A percentile compares a stretch with the other conserved stretches of the same genome.
Conservation (phyloP, 1,140 invertebrate genomes). For the Drosophila ficusphila region DNA sequence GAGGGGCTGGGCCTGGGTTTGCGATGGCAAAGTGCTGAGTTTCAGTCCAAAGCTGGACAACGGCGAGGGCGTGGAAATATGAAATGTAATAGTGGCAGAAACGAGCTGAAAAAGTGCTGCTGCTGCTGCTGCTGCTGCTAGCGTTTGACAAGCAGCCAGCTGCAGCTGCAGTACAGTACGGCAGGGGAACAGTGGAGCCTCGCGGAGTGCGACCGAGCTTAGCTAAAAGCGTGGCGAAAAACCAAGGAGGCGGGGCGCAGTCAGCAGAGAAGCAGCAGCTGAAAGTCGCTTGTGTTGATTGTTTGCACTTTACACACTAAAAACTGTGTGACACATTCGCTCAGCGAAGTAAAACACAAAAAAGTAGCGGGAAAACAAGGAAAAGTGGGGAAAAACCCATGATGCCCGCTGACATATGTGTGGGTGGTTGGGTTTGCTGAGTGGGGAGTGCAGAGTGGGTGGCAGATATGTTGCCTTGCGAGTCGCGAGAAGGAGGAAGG, state of each 20-base stretch:
- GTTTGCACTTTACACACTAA: conserved; percentile 78
- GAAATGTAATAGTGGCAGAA: conserved; percentile 78
- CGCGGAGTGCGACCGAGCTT: conserved; percentile 44
- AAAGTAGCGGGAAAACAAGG: conserved; percentile 1
- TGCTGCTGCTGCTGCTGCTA: too few species aligned
- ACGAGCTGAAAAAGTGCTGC: conserved; percentile 70
- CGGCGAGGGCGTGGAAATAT: conserved; percentile 61
- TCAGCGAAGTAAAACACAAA: conserved; percentile 36
- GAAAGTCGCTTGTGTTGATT: conserved; percentile 77
- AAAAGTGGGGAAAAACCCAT: conserved; percentile 9
- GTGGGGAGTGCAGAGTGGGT: background rate
- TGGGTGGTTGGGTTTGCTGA: conserved; percentile 8
- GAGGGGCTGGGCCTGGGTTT: background rate
- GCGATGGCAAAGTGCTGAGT: conserved; percentile 20
- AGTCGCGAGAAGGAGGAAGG: too few species aligned
- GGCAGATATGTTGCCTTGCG: conserved; percentile 13
- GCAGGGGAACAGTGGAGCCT: conserved; percentile 30
- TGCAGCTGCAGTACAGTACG: too few species aligned
- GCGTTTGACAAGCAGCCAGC: conserved; percentile 65
- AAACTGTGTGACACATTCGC: conserved; percentile 62
- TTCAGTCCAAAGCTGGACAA: conserved; percentile 29
- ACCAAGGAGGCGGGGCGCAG: background rate
- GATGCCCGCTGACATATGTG: conserved; percentile 50
- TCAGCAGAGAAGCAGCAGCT: conserved; percentile 37
- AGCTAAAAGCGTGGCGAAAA: conserved; percentile 41